Conservation (phyloP, 2,888 invertebrate genomes). For the Hydrotaea diabolus region DNA sequence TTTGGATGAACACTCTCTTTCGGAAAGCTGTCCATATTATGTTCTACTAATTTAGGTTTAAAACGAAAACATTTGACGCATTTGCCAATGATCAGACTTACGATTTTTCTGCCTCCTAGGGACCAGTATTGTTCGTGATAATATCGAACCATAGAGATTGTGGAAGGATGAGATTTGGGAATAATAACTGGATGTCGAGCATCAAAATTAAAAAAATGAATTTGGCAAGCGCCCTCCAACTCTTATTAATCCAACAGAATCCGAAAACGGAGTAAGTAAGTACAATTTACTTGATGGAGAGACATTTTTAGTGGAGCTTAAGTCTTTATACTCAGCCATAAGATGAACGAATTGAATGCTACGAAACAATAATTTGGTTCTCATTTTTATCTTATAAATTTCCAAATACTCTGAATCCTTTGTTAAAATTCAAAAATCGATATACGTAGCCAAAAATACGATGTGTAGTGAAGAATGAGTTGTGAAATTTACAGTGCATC, state of each 20-base stretch:
- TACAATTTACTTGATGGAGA: slow-evolving; percentile 29
- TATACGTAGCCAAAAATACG: no score
- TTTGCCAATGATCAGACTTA: slow-evolving; percentile 29
- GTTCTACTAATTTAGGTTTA: slow-evolving; percentile 46
- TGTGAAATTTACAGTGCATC: slow-evolving; percentile 21
- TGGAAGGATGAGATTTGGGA: slow-evolving; percentile 60
- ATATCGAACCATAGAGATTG: slow-evolving; percentile 48
- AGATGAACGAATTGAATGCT: background rate
- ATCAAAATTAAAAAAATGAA: slow-evolving; percentile 23
- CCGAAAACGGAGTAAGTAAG: slow-evolving; percentile 44
- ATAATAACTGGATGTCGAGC: slow-evolving; percentile 53
- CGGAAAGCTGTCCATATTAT: slow-evolving; percentile 57
- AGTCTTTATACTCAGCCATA: background rate
- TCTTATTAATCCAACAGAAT: slow-evolving; percentile 46
- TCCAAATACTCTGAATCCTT: background rate
- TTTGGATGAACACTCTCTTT: slow-evolving; percentile 46
- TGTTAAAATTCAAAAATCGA: no score
- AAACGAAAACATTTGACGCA: slow-evolving; percentile 49
- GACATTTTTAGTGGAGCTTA: slow-evolving; percentile 19
- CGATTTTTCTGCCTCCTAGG: slow-evolving; percentile 61
- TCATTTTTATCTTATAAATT: background rate
- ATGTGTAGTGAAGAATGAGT: background rate
- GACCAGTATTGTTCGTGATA: slow-evolving; percentile 50
- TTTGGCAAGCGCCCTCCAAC: slow-evolving; percentile 41
- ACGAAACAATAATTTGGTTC: background rate